Base-by-base conservation (phyloP, 2,888 invertebrate genomes). In the Penaeus monodon region DNA sequence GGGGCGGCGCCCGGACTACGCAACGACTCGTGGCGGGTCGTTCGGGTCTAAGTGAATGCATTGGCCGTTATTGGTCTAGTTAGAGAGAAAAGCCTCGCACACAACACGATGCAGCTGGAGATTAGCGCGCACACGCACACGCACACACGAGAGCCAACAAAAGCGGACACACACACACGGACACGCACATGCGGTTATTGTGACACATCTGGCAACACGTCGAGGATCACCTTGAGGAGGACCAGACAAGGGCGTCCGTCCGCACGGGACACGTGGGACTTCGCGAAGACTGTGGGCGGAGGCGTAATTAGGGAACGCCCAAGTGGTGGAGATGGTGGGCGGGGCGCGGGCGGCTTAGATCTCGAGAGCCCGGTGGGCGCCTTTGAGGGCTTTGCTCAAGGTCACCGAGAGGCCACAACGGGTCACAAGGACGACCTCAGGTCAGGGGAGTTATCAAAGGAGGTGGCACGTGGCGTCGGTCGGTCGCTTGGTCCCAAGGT, bases 121-220 rank as follows among this genome's bases (percentile, higher is more conserved):
- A 81, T 86, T 86, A 86, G 79, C 70, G 68, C 22, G 27, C 83
- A 87, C 70, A 86, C 85, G 76, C 63, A 29, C 29, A 66, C 66
- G 66, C 66, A 80, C 27, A 65, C 80, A 80, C 74, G 63, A 44
- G 79, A 76, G 82, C 86, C 79, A 82, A 79, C 86, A 83, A 57
- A 57, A 57, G 57, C 57, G 57, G 57, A 81, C 63, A 29, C 29
- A 66, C 66, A 80, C 74, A 82, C 82, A 49, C 57, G 63, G 65
- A 83, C 82, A 86, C 86, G 79, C 86, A 79, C 86, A 83, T 87
- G 86, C 86, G 79, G 86, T 87, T 87, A 87, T 83, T 87, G 33
- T 65, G 79, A 82, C 78, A 87, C 79, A 63, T 44, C 74, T 87
- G 83, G 73, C 81, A 87, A 83, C 86, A 87, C 79, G 77, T 70